These are phyloP conservation scores for Polydesmus complanatus DNA, from an alignment of 2,888 invertebrate genomes.

Conservation along the genomic window DNA sequence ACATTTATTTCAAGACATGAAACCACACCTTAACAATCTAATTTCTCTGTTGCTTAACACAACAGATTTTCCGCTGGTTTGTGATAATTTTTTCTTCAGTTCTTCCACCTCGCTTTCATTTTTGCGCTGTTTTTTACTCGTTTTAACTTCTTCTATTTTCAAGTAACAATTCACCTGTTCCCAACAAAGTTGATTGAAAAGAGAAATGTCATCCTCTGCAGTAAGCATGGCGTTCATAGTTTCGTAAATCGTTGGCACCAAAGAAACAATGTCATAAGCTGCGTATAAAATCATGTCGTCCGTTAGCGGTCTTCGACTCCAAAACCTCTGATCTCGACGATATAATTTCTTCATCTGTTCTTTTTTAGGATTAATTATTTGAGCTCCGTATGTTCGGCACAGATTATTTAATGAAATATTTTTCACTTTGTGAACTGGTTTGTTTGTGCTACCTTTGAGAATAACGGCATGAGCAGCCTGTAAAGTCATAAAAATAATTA, in stretches of 20 bases:
- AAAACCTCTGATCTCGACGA: slow-evolving; percentile 41
- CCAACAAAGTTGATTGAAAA: slow-evolving; percentile 71
- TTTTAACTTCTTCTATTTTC: slow-evolving; percentile 68
- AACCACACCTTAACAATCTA: slow-evolving; percentile 61
- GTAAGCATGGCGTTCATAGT: slow-evolving; percentile 38
- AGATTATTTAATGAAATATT: slow-evolving; percentile 81
- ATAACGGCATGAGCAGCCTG: slow-evolving; percentile 78
- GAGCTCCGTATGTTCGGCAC: slow-evolving; percentile 75
- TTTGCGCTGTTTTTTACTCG: slow-evolving; percentile 75
- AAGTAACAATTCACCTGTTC: slow-evolving; percentile 75
- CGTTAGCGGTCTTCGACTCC: slow-evolving; percentile 75
- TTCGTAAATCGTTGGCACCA: slow-evolving; percentile 68
- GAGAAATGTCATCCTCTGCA: slow-evolving; percentile 20
- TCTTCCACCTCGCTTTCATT: slow-evolving; percentile 82
- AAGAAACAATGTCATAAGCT: slow-evolving; percentile 71
- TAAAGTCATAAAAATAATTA: no score
- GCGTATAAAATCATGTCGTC: slow-evolving; percentile 85
- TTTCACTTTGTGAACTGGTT: slow-evolving; percentile 88
- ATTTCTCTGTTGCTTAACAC: slow-evolving; percentile 86
- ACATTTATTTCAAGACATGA: no score
- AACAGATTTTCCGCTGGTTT: slow-evolving; percentile 50
- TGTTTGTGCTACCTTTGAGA: slow-evolving; percentile 73
- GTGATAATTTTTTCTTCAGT: slow-evolving; percentile 54
- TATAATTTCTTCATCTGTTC: slow-evolving; percentile 45
- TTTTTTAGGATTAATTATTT: slow-evolving; percentile 68